Conservation (phyloP, 2,888 invertebrate species). For the Vesta saturnalis region DNA sequence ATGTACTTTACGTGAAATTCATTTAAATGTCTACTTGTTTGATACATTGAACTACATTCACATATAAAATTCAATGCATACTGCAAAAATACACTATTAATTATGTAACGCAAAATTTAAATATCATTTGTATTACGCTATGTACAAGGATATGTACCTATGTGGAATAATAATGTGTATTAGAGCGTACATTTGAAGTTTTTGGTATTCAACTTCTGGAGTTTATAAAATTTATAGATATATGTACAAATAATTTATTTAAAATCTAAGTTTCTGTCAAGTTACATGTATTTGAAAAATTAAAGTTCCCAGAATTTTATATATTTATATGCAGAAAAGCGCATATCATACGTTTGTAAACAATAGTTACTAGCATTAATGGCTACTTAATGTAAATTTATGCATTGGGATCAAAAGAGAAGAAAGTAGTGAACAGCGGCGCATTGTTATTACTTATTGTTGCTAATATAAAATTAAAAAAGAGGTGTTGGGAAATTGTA, state of each 20-base stretch:
- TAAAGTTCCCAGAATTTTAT: too few species aligned
- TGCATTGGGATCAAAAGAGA: background rate
- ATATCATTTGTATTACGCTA: background rate
- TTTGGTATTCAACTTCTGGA: background rate
- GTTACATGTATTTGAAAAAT: too few species aligned
- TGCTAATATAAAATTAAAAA: background rate
- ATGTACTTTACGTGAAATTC: background rate
- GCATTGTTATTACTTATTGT: background rate
- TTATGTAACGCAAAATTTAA: background rate
- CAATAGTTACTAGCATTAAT: too few species aligned
- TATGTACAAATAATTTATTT: background rate
- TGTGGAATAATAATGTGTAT: background rate
- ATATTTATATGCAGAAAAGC: too few species aligned
- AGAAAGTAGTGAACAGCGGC: too few species aligned
- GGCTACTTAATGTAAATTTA: too few species aligned
- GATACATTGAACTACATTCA: background rate
- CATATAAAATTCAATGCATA: background rate
- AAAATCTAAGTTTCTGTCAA: too few species aligned
- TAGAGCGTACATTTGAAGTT: background rate
- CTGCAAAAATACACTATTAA: background rate
- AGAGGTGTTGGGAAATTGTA: background rate
- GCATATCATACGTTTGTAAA: too few species aligned
- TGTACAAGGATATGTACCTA: background rate
- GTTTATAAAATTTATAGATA: background rate
- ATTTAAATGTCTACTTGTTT: background rate